A percentile compares a stretch with the other conserved stretches of the same genome.
phyloP scores from a whole-genome alignment of 35 echinoderm and acorn worm species.

The Lytechinus pictus region DNA sequence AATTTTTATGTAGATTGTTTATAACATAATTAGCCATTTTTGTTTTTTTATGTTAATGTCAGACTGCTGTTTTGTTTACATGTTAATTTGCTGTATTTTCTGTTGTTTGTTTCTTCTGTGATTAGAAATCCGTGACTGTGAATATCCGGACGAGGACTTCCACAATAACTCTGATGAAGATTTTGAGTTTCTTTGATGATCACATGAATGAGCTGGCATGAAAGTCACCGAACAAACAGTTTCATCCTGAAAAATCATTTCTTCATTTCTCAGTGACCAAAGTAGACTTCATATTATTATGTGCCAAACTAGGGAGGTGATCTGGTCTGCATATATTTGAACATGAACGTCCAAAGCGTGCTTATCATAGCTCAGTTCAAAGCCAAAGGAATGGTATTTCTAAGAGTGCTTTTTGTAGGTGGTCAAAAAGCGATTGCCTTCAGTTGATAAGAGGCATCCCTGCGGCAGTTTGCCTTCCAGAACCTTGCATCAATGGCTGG shows the following conservation, averaged over 20 bases:
- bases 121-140: constrained; percentile 21
- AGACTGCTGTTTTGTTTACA: too few relatives aligned
- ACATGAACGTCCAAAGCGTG: background rate
- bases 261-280: background rate
- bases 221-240: background rate
- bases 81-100: too few relatives aligned
- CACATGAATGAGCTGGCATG: background rate
- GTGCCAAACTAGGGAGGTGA: background rate
- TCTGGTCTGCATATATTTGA: background rate
- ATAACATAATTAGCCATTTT: too few relatives aligned
- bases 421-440: background rate
- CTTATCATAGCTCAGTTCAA: background rate
- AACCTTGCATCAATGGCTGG: background rate
- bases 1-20: too few relatives aligned
- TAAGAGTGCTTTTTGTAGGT: too few relatives aligned
- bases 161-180: constrained; percentile 31
- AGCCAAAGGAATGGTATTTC: background rate
- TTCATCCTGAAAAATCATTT: background rate
- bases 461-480: background rate
- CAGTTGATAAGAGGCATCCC: background rate
- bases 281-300: background rate
- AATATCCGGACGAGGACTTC: background rate
- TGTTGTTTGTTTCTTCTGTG: background rate
- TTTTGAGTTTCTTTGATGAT: constrained; percentile 34
- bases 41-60: too few relatives aligned